A percentile compares a stretch with the other conserved stretches of the same genome.
Evolutionary conservation across 2,888 invertebrate genomes (phyloP).

Genomic region (Drosophila tanythrix): DNA sequence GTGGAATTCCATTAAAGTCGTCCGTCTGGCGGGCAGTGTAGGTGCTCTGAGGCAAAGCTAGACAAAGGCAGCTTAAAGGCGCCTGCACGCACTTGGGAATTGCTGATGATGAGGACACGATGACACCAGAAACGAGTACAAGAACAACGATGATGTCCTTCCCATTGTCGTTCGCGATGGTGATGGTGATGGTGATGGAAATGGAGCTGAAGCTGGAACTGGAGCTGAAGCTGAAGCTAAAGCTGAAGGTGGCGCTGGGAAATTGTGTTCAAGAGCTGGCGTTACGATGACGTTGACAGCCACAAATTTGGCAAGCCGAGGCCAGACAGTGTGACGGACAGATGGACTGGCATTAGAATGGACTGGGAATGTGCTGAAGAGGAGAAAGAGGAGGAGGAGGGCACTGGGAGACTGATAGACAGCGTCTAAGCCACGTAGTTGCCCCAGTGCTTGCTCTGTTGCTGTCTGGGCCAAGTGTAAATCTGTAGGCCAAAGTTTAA

Average conservation of each 20-base stretch:
- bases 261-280: constrained; percentile 30
- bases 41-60: constrained; percentile 17
- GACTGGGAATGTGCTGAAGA: neutral
- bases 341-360: constrained; percentile 3
- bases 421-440: constrained; percentile 44
- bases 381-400: neutral
- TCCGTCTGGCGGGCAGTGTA: constrained; percentile 29
- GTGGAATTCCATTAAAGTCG: neutral
- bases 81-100: constrained; percentile 61
- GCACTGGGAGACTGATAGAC: constrained; percentile 15
- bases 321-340: constrained; percentile 38
- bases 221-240: constrained; percentile 7
- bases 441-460: constrained; percentile 18
- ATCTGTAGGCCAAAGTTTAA: constrained; percentile 52
- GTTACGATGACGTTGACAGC: constrained; percentile 66
- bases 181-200: constrained; percentile 9
- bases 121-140: constrained; percentile 24
- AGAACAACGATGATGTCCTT: constrained; percentile 50
- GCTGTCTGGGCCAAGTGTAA: constrained; percentile 55
- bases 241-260: constrained; percentile 14
- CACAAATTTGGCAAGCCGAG: constrained; percentile 68
- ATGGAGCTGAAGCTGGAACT: constrained; percentile 11
- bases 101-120: constrained; percentile 52
- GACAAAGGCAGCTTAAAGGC: constrained; percentile 47
- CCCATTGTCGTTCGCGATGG: constrained; percentile 18